Evolutionary conservation across 2,888 invertebrate genomes (phyloP).

Genomic region (Caenorhabditis virilis): DNA sequence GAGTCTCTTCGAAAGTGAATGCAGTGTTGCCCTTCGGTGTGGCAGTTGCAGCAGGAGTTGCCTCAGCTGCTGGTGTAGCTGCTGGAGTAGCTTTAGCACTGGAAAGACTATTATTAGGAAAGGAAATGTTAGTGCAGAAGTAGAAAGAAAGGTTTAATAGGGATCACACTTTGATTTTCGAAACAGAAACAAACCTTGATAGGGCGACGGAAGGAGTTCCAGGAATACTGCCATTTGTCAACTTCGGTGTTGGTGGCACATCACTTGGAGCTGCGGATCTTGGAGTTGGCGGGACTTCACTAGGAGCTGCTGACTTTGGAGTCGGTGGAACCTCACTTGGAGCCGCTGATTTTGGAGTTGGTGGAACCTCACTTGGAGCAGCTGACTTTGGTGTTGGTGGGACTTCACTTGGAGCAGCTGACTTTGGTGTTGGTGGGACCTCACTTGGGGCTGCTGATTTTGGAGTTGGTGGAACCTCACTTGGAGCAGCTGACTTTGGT

Average conservation of each 20-base stretch:
- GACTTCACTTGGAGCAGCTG: conserved; percentile 35
- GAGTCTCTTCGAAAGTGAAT: conserved; percentile 57
- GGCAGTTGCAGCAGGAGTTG: conserved; percentile 39
- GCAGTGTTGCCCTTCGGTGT: conserved; percentile 45
- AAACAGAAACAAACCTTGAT: conserved; percentile 15
- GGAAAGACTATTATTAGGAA: conserved; percentile 2
- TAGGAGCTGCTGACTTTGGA: conserved; percentile 22
- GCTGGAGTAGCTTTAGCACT: conserved; percentile 20
- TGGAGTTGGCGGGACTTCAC: conserved; percentile 24
- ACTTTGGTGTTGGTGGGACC: conserved; percentile 43
- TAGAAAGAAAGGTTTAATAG: no score
- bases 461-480: no score
- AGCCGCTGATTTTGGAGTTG: conserved; percentile 31
- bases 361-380: conserved; percentile 18
- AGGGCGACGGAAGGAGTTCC: conserved; percentile 42
- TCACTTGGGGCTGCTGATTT: no score
- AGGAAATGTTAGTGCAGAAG: conserved; percentile 15
- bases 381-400: conserved; percentile 50
- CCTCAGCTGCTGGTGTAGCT: conserved; percentile 32
- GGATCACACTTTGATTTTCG: no score
- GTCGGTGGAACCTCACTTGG: conserved; percentile 28
- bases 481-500: no score
- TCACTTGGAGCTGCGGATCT: conserved; percentile 15
- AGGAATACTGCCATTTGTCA: conserved; percentile 48
- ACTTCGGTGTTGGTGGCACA: conserved; percentile 30